These are phyloP conservation scores for Zaprionus obscuricornis DNA, from an alignment of 2,888 invertebrate genomes.

Conservation along the genomic window DNA sequence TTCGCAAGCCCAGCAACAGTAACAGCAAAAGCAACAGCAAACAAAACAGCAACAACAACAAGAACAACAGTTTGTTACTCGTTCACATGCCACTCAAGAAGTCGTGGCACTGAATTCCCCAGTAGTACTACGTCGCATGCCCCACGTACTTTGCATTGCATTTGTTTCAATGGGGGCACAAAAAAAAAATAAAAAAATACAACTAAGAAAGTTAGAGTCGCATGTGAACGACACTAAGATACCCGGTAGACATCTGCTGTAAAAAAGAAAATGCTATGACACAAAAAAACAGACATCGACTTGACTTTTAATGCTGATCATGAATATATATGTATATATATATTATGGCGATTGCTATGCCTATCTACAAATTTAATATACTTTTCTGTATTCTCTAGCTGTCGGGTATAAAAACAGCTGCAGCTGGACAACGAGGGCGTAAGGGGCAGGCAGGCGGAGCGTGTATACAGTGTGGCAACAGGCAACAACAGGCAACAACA, in stretches of 20 bases:
- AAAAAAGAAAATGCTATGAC: too few relatives aligned
- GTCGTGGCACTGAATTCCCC: slow-evolving; percentile 68
- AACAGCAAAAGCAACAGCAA: slow-evolving; percentile 13
- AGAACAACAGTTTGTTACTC: slow-evolving; percentile 40
- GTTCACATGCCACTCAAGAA: slow-evolving; percentile 76
- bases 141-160: slow-evolving; percentile 59
- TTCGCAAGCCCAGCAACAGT: slow-evolving; percentile 57
- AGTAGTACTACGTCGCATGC: slow-evolving; percentile 51
- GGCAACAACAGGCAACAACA: not conserved
- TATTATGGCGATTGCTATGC: too few relatives aligned
- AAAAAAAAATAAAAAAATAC: too few relatives aligned
- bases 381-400: too few relatives aligned
- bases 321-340: too few relatives aligned
- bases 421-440: not conserved
- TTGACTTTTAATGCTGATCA: too few relatives aligned
- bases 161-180: too few relatives aligned
- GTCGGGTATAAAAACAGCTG: slow-evolving; percentile 1
- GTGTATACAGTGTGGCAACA: slow-evolving; percentile 2
- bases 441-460: not conserved
- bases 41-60: slow-evolving; percentile 9
- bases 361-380: too few relatives aligned
- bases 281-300: too few relatives aligned
- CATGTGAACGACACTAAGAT: too few relatives aligned
- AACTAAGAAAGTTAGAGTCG: too few relatives aligned
- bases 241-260: too few relatives aligned